Conservation (phyloP, 2,113 vertebrate genomes). For the Callaeas wilsoni region DNA sequence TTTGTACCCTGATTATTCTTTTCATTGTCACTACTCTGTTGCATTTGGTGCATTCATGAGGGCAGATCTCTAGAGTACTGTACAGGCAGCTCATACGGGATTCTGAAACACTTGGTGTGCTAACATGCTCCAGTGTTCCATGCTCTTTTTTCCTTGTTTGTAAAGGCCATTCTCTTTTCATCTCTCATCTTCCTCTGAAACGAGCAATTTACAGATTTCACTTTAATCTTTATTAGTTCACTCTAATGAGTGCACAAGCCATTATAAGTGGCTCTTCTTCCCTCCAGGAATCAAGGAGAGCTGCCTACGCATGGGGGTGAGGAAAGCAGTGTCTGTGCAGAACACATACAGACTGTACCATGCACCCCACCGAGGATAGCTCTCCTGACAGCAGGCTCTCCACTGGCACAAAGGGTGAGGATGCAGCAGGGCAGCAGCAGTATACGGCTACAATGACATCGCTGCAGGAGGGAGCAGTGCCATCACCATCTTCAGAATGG, state of each 20-base stretch:
- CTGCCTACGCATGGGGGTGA: neutral
- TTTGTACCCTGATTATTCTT: neutral
- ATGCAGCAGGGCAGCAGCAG: neutral
- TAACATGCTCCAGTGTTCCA: neutral
- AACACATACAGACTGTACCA: neutral
- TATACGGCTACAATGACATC: neutral
- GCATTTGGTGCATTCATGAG: neutral
- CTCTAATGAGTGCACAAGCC: neutral
- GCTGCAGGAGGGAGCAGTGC: neutral
- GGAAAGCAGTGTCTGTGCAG: neutral
- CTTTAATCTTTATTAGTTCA: neutral
- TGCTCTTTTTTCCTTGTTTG: neutral
- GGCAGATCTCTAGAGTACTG: neutral
- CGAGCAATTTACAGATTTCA: neutral
- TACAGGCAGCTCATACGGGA: accelerated
- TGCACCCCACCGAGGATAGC: neutral
- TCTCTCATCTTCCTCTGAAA: neutral
- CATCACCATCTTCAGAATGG: neutral
- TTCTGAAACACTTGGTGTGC: neutral
- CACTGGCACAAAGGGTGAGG: neutral
- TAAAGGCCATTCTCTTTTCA: neutral
- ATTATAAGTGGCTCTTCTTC: neutral
- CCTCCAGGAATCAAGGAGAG: neutral
- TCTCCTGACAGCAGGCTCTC: neutral
- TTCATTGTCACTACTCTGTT: neutral